phyloP scores from a whole-genome alignment of 1,140 invertebrate species.

The Octopus sinensis region DNA sequence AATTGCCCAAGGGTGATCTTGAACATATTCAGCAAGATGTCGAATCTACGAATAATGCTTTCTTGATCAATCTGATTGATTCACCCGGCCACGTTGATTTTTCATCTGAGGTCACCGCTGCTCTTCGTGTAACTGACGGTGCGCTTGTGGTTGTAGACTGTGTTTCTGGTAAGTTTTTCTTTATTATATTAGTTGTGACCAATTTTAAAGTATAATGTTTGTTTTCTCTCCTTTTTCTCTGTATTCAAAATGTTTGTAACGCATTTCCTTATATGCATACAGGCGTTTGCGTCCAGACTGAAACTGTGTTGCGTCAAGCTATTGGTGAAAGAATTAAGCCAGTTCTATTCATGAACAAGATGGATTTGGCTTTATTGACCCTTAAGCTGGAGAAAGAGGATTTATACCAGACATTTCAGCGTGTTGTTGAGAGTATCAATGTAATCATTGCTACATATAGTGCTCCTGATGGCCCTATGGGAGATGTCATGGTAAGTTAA shows the following conservation, averaged over 20 bases:
- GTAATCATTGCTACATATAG: constrained; percentile 99
- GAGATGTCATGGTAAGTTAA: constrained; percentile 65
- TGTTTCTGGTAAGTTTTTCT: constrained; percentile 78
- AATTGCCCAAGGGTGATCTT: constrained; percentile 87
- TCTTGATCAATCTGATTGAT: constrained; percentile 99
- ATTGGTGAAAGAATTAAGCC: constrained; percentile 99
- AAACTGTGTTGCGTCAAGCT: constrained; percentile 97
- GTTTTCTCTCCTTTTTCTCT: not conserved
- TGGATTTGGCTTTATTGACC: constrained; percentile 95
- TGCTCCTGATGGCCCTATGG: constrained; percentile 97
- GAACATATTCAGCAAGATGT: constrained; percentile 88
- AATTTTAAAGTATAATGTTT: not conserved
- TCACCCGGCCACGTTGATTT: constrained; percentile 99
- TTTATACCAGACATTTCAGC: constrained; percentile 98
- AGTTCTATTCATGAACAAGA: constrained; percentile 99
- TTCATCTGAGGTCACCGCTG: constrained; percentile 97
- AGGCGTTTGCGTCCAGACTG: constrained; percentile 99
- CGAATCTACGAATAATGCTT: constrained; percentile 79
- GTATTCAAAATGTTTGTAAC: too few relatives aligned
- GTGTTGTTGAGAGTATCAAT: constrained; percentile 99
- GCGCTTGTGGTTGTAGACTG: constrained; percentile 99
- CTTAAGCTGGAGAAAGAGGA: constrained; percentile 90
- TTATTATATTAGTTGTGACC: too few relatives aligned
- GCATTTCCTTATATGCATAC: constrained; percentile 25
- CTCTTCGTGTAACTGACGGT: constrained; percentile 97